phyloP scores from a whole-genome alignment of 1,140 invertebrate species.

The Diachasma alloeum region DNA sequence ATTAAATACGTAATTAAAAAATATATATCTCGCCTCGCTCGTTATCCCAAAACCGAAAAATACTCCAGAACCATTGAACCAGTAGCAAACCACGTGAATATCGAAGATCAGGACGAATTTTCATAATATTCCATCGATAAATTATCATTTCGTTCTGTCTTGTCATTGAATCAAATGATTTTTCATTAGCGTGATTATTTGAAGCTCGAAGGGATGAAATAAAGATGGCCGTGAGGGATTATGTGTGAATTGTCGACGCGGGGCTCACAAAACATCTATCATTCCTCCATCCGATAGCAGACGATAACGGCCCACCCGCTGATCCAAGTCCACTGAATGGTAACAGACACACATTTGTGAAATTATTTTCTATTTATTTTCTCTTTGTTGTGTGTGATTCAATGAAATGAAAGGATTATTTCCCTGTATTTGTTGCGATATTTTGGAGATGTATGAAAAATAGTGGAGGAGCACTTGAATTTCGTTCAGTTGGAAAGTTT shows the following conservation, averaged over 20 bases:
- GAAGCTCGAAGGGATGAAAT: constrained; percentile 36
- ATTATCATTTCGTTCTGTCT: not conserved
- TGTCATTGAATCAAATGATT: constrained; percentile 18
- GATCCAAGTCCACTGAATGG: constrained; percentile 65
- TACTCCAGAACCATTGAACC: not conserved
- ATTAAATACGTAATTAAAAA: not conserved
- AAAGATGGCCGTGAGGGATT: constrained; percentile 42
- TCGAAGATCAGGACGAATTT: not conserved
- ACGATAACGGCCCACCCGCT: constrained; percentile 66
- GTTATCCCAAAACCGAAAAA: not conserved
- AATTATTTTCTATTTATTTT: not conserved
- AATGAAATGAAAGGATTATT: no score
- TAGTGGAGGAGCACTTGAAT: no score
- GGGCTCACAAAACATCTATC: constrained; percentile 64
- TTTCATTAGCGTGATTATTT: constrained; percentile 9
- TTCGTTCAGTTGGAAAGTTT: no score
- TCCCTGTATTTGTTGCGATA: no score
- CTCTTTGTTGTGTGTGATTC: not conserved
- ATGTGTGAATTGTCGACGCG: constrained; percentile 43
- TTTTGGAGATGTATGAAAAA: not conserved
- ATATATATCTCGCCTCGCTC: not conserved
- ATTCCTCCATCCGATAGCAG: constrained; percentile 67
- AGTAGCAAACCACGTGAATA: not conserved
- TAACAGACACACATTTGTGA: constrained; percentile 55
- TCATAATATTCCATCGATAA: not conserved